Evolutionary conservation across 2,797 vertebrate species (phyloP).

Genomic region (Semotilus atromaculatus): DNA sequence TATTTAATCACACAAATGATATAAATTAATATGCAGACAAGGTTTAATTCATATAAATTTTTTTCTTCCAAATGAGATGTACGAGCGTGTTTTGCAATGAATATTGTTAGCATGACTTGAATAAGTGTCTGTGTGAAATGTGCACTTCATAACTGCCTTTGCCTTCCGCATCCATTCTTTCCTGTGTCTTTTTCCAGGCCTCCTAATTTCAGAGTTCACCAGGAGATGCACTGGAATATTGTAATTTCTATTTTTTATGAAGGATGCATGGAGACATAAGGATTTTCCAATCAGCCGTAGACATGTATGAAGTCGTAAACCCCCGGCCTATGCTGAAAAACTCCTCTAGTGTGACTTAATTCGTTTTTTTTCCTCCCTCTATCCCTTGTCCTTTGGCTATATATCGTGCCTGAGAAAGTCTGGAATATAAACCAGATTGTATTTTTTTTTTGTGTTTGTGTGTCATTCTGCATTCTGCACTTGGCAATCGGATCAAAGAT

Average conservation of each 20-base stretch:
- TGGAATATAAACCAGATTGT: slow-evolving; percentile 63
- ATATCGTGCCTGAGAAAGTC: slow-evolving; percentile 53
- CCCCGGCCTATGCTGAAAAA: slow-evolving; percentile 36
- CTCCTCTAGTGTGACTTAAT: slow-evolving; percentile 54
- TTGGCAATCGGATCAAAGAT: slow-evolving; percentile 68
- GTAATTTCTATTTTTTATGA: slow-evolving; percentile 42
- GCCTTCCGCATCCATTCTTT: slow-evolving; percentile 3
- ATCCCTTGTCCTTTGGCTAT: slow-evolving; percentile 58
- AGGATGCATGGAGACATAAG: slow-evolving; percentile 29
- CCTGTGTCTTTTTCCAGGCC: slow-evolving; percentile 9
- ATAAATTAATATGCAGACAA: slow-evolving; percentile 75
- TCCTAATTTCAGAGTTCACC: slow-evolving; percentile 44
- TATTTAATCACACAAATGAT: slow-evolving; percentile 80
- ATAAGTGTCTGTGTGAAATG: slow-evolving; percentile 47
- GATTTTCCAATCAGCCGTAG: slow-evolving; percentile 39
- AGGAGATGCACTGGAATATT: slow-evolving; percentile 34
- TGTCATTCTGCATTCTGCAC: slow-evolving; percentile 59
- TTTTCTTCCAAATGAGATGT: slow-evolving; percentile 54
- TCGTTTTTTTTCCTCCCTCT: slow-evolving; percentile 40
- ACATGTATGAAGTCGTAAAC: slow-evolving; percentile 53
- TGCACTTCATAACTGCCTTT: slow-evolving; percentile 45
- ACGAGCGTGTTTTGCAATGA: slow-evolving; percentile 56
- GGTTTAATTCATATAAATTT: slow-evolving; percentile 57
- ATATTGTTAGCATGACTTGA: slow-evolving; percentile 47
- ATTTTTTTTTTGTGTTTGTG: slow-evolving; percentile 67